Conservation (phyloP, 2,113 vertebrate species). For the Prochilodus magdalenae region DNA sequence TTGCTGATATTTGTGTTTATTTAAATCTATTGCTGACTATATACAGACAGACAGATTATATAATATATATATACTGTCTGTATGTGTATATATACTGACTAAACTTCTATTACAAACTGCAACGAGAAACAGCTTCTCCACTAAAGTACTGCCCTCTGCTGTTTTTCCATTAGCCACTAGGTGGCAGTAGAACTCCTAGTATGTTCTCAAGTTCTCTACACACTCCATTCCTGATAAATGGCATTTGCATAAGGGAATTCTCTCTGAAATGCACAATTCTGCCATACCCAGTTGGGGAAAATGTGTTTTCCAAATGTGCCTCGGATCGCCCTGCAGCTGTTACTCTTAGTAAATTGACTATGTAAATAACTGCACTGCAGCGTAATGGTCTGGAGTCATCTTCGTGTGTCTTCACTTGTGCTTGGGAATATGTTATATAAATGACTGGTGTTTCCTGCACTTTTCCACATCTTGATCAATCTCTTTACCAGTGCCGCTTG, state of each 20-base stretch:
- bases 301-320: slow-evolving; percentile 50
- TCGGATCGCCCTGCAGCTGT: slow-evolving; percentile 69
- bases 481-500: neutral
- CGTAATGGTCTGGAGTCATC: slow-evolving; percentile 68
- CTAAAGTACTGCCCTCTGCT: neutral
- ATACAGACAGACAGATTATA: no score
- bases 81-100: no score
- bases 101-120: neutral
- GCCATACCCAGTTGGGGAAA: slow-evolving; percentile 53
- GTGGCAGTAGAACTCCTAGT: slow-evolving; percentile 73
- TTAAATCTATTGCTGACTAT: no score
- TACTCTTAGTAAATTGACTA: slow-evolving; percentile 72
- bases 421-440: slow-evolving; percentile 56
- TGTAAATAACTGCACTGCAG: slow-evolving; percentile 71
- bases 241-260: slow-evolving; percentile 74
- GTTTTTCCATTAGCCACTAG: slow-evolving; percentile 60
- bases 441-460: slow-evolving; percentile 11
- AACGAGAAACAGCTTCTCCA: no score
- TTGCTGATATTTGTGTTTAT: no score
- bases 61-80: no score
- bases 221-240: slow-evolving; percentile 70
- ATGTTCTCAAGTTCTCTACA: slow-evolving; percentile 31
- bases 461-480: neutral
- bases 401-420: slow-evolving; percentile 55
- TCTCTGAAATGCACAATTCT: slow-evolving; percentile 65